A percentile compares a stretch with the other conserved stretches of the same genome.
Evolutionary conservation across 2,797 vertebrate genomes (phyloP).

Genomic region (Macrochelys suwanniensis): DNA sequence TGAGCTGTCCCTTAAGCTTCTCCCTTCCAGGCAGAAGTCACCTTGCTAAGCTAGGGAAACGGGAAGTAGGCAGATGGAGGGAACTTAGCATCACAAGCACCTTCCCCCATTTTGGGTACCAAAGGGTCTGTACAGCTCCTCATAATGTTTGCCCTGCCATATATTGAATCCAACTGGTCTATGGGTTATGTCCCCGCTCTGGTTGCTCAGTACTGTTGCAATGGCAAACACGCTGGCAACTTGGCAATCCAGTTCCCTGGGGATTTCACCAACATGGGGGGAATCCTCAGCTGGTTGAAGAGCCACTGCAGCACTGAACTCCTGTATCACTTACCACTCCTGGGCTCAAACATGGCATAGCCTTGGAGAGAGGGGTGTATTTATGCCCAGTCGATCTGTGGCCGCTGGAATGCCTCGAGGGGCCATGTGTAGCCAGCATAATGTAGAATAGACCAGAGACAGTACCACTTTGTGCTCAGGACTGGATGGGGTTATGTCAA

Average conservation of each 20-base stretch:
- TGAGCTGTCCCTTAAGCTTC: conserved; percentile 32
- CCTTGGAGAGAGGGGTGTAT: conserved; percentile 68
- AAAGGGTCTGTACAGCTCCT: not conserved
- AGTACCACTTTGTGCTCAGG: conserved; percentile 49
- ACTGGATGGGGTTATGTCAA: not conserved
- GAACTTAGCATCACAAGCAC: not conserved
- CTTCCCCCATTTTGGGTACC: conserved; percentile 5
- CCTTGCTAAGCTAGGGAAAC: not conserved
- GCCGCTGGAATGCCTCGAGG: conserved; percentile 53
- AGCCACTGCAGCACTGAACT: conserved; percentile 12
- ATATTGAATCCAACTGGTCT: not conserved
- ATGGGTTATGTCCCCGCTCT: not conserved
- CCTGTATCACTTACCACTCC: conserved; percentile 52
- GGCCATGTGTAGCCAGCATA: conserved; percentile 20
- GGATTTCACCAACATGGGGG: not conserved
- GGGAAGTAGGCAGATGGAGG: conserved; percentile 31
- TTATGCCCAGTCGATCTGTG: conserved; percentile 72
- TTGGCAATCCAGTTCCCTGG: not conserved
- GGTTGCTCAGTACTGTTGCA: conserved; percentile 9
- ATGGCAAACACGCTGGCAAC: not conserved
- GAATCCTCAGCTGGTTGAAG: conserved; percentile 50
- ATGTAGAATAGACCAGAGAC: conserved; percentile 57
- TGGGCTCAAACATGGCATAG: conserved; percentile 43
- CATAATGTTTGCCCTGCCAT: not conserved
- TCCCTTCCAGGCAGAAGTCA: conserved; percentile 55